Evolutionary conservation across 2,888 invertebrate species (phyloP), one percentile per base, ranked within the genome.

Genomic region (Metallyticus violacea): DNA sequence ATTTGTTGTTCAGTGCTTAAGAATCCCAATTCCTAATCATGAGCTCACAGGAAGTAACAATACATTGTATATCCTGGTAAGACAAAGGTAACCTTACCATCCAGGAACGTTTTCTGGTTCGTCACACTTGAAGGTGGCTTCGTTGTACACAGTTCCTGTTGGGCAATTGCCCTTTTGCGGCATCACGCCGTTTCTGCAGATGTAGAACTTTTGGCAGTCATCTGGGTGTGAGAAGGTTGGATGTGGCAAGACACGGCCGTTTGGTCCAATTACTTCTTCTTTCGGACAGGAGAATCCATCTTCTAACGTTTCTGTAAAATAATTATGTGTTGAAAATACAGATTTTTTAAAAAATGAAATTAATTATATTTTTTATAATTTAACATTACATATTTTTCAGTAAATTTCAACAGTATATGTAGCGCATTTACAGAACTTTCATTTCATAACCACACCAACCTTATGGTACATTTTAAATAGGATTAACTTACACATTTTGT

Each of bases 201-300:
- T 96, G 92, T 96, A 97, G 93, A 97, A 97, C 91, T 96, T 96
- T 90, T 95, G 95, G 91, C 97, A 97, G 91, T 97, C 96, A 28
- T 95, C 95, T 0, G 96, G 95, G 91, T 97, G 96, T 1, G 96
- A 94, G 92, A 94, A 96, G 0, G 96, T 96, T 0, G 96, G 96
- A 91, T 96, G 96, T 0, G 96, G 96, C 1, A 96, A 92, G 0
- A 94, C 93, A 85, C 95, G 93, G 15, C 96, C 96, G 87, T 94
- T 94, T 76, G 95, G 95, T 0, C 95, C 95, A 89, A 93, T 91
- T 3, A 94, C 94, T 83, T 95, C 94, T 3, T 94, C 95, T 77
- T 94, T 94, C 1, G 97, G 96, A 90, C 97, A 97, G 1, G 94
- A 92, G 92, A 96, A 97, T 3, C 96, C 96, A 88, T 96, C 96